Conservation (phyloP, 2,797 vertebrate genomes). For the Lacerta agilis region DNA sequence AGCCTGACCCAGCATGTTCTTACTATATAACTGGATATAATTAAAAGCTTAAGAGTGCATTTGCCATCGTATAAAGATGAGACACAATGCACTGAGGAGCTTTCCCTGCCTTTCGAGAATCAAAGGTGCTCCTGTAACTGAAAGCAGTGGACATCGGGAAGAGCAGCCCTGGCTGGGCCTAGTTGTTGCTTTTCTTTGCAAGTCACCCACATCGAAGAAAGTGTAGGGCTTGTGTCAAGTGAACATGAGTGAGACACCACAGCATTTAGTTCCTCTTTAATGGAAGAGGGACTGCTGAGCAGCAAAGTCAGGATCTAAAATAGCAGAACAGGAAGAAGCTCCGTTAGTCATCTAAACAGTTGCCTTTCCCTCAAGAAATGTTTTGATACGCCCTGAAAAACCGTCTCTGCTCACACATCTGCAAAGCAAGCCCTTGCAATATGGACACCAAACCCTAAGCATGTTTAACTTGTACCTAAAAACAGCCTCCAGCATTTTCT, state of each 20-base stretch:
- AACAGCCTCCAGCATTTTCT: background rate
- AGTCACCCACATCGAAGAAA: background rate
- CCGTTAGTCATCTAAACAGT: rapidly evolving
- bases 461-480: background rate
- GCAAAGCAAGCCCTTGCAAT: background rate
- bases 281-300: background rate
- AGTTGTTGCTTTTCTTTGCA: background rate
- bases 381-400: background rate
- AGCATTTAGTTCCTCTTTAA: background rate
- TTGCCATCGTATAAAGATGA: background rate
- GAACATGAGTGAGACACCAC: slow-evolving; percentile 9
- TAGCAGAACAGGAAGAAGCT: background rate
- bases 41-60: background rate
- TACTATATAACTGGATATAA: background rate
- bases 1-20: background rate
- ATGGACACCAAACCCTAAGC: background rate
- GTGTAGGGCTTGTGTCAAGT: background rate
- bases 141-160: background rate
- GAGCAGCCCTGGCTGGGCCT: background rate
- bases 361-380: background rate
- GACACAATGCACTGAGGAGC: background rate
- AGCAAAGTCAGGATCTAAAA: background rate
- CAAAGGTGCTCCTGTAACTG: background rate
- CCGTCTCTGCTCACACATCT: background rate
- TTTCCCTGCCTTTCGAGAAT: background rate